Evolutionary conservation across 1,140 invertebrate species (phyloP).

Genomic region (Ceratosolen fusciceps): DNA sequence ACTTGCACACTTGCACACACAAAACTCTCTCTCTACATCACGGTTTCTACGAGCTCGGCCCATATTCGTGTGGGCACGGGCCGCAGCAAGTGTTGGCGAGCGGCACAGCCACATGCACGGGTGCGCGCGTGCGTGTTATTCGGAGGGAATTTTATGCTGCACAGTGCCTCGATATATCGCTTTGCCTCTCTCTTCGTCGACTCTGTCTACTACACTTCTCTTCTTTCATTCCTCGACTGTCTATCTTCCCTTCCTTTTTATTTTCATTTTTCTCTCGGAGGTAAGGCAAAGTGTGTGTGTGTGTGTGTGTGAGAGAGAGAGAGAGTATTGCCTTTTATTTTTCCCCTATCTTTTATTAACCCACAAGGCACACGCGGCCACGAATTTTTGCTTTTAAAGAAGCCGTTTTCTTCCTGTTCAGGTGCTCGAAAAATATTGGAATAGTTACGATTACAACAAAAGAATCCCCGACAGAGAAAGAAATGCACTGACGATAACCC

Average conservation of each 20-base stretch:
- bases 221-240: constrained; percentile 34
- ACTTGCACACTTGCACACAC: background rate
- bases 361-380: background rate
- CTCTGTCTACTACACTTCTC: constrained; percentile 4
- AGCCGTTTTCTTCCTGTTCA: background rate
- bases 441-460: background rate
- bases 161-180: constrained; percentile 33
- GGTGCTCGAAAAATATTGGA: constrained; percentile 20
- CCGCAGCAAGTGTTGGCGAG: background rate
- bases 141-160: constrained; percentile 42
- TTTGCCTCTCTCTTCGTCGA: constrained; percentile 22
- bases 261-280: constrained; percentile 17
- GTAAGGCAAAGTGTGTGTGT: background rate
- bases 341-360: constrained; percentile 47
- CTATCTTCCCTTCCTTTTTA: constrained; percentile 17
- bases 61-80: background rate
- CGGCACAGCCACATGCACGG: no score
- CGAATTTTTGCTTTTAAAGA: background rate
- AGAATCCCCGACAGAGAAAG: background rate
- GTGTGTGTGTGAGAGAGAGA: no score
- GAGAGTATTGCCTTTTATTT: constrained; percentile 24
- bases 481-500: no score
- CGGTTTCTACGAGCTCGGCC: no score
- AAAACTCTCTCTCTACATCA: no score
- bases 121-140: background rate